phyloP scores from a whole-genome alignment of 2,888 invertebrate species.

The Lasioglossum lativentre region DNA sequence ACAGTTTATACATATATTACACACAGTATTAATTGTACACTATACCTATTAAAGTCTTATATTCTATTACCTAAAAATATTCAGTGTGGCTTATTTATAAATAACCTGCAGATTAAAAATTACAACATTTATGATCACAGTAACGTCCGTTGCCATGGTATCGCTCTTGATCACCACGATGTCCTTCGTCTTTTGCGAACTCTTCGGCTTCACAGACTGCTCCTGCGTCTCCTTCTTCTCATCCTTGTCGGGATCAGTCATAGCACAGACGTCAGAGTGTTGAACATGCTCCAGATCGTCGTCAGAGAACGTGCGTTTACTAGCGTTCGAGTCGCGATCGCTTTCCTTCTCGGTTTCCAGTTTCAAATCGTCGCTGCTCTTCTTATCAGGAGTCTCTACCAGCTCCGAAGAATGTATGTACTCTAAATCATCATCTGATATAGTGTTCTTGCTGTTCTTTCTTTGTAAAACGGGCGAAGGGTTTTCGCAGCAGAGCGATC shows the following conservation, averaged over 20 bases:
- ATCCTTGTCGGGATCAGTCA: conserved; percentile 21
- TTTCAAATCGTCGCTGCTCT: conserved; percentile 15
- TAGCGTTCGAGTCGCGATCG: conserved; percentile 24
- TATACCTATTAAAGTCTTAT: too few species aligned
- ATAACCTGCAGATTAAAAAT: too few species aligned
- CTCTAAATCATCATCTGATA: conserved; percentile 81
- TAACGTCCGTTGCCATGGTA: conserved; percentile 69
- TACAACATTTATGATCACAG: conserved; percentile 73
- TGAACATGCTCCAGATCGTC: conserved; percentile 81
- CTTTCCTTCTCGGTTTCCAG: conserved; percentile 24
- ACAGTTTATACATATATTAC: too few species aligned
- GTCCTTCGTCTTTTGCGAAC: conserved; percentile 71
- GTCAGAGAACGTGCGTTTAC: conserved; percentile 74
- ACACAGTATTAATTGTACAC: too few species aligned
- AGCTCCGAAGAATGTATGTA: conserved; percentile 78
- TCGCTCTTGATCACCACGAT: conserved; percentile 75
- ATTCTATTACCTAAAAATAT: too few species aligned
- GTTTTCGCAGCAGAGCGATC: conserved; percentile 29
- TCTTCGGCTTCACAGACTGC: conserved; percentile 44
- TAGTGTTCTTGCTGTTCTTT: conserved; percentile 74
- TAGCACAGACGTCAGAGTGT: conserved; percentile 72
- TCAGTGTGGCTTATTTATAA: too few species aligned
- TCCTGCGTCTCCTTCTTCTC: conserved; percentile 50
- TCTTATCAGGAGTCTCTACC: conserved; percentile 63
- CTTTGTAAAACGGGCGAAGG: conserved; percentile 52